Conservation (phyloP, 2,797 vertebrate genomes). For the Malacoctenus gilli region DNA sequence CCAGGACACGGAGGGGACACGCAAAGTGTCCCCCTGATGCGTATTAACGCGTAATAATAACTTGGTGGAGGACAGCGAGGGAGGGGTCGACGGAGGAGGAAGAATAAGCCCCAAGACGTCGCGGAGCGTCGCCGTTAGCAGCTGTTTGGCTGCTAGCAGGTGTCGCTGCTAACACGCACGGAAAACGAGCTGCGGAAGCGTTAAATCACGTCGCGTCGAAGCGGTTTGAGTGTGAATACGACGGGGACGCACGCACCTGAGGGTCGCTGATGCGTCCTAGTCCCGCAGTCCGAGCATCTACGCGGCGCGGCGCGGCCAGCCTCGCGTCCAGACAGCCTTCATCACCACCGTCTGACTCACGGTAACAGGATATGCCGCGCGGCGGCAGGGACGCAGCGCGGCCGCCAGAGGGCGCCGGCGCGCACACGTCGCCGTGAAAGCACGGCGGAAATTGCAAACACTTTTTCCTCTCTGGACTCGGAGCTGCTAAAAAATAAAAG, state of each 20-base stretch:
- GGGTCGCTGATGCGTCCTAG: neutral
- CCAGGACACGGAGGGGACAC: too few relatives aligned
- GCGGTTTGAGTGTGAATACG: too few relatives aligned
- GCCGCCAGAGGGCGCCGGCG: conserved; percentile 53
- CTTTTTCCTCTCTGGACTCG: too few relatives aligned
- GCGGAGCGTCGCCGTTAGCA: conserved; percentile 28
- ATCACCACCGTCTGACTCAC: conserved; percentile 61
- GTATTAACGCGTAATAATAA: too few relatives aligned
- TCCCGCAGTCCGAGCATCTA: conserved; percentile 44
- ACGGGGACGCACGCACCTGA: too few relatives aligned
- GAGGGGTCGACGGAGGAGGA: too few relatives aligned
- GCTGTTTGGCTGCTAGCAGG: conserved; percentile 44
- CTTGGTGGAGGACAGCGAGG: rapidly evolving
- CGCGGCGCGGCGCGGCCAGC: conserved; percentile 28
- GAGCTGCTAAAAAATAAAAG: too few relatives aligned
- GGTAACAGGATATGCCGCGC: conserved; percentile 76
- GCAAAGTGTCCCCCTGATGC: too few relatives aligned
- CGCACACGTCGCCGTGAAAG: too few relatives aligned
- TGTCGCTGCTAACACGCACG: neutral
- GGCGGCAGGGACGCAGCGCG: neutral
- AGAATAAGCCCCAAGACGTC: neutral
- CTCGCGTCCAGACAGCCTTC: conserved; percentile 49
- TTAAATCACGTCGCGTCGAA: too few relatives aligned
- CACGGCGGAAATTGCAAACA: too few relatives aligned
- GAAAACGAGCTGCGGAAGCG: too few relatives aligned